Evolutionary conservation across 2,888 invertebrate genomes (phyloP).

Genomic region (Sympetrum striolatum): DNA sequence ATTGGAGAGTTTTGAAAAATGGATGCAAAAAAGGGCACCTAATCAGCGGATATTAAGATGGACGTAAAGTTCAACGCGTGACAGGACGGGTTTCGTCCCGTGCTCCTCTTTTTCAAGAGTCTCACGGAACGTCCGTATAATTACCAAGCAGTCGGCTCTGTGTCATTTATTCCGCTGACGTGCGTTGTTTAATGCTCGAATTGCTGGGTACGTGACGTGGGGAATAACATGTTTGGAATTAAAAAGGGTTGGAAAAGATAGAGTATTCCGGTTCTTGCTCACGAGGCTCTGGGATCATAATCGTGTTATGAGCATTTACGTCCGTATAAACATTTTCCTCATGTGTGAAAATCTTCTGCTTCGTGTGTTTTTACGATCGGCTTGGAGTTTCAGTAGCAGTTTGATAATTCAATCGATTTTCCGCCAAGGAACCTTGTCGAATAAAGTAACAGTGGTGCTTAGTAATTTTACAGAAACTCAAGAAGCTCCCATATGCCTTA

Average conservation of each 20-base stretch:
- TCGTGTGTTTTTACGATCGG: no score
- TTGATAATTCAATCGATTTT: no score
- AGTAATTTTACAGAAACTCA: no score
- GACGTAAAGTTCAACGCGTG: background rate
- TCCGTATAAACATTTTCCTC: no score
- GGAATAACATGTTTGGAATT: background rate
- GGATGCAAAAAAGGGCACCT: background rate
- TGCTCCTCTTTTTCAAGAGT: background rate
- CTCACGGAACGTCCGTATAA: background rate
- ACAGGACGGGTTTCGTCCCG: background rate
- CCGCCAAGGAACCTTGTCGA: no score
- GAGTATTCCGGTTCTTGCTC: no score
- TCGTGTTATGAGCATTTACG: no score
- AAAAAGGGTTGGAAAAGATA: background rate
- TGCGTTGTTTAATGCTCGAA: background rate
- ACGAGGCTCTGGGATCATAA: no score
- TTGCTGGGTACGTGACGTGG: background rate
- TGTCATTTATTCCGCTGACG: background rate
- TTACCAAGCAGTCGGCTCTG: background rate
- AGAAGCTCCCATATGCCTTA: no score
- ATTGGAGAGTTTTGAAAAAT: background rate
- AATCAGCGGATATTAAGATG: background rate
- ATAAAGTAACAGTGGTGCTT: no score
- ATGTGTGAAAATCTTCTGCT: no score
- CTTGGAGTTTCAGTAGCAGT: no score